Percentiles rank a stretch among this genome's conserved stretches.
Conservation (phyloP, 2,113 vertebrate genomes). For the Trematomus loennbergii region DNA sequence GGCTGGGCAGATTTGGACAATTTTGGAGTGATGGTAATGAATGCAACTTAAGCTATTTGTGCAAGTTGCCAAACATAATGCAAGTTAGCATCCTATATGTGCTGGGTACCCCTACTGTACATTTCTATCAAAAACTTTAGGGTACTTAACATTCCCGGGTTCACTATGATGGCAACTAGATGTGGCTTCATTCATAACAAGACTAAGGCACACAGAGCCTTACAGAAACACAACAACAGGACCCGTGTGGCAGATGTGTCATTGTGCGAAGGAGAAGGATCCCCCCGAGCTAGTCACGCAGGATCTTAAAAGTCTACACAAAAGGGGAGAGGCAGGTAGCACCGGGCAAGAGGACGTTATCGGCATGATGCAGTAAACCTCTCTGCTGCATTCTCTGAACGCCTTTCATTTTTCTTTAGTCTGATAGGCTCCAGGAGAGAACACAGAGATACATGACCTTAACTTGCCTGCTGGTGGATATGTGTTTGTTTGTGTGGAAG, state of each 20-base stretch:
- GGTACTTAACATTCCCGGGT: too few relatives aligned
- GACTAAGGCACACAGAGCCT: background rate
- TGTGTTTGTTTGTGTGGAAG: slow-evolving; percentile 34
- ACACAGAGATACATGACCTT: slow-evolving; percentile 50
- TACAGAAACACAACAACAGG: background rate
- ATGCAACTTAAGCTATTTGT: too few relatives aligned
- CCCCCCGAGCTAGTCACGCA: background rate
- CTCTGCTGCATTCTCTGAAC: slow-evolving; percentile 40
- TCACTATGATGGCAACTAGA: too few relatives aligned
- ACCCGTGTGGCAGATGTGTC: background rate
- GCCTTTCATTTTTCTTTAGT: slow-evolving; percentile 59
- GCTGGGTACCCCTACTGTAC: too few relatives aligned
- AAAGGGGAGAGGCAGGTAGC: slow-evolving; percentile 35
- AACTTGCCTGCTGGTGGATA: slow-evolving; percentile 29
- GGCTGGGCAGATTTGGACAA: too few relatives aligned
- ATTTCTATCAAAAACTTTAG: too few relatives aligned
- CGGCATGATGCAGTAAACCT: slow-evolving; percentile 59
- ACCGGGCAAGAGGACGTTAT: slow-evolving; percentile 56
- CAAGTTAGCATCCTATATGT: too few relatives aligned
- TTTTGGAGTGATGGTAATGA: too few relatives aligned
- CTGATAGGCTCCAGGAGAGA: slow-evolving; percentile 47
- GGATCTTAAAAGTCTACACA: slow-evolving; percentile 43
- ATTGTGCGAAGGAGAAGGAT: slow-evolving; percentile 6
- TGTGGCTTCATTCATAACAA: background rate
- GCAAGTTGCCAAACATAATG: too few relatives aligned